A percentile compares a stretch with the other conserved stretches of the same genome.
These are phyloP conservation scores for Melieria crassipennis DNA, from an alignment of 2,888 invertebrate species.

Conservation along the genomic window DNA sequence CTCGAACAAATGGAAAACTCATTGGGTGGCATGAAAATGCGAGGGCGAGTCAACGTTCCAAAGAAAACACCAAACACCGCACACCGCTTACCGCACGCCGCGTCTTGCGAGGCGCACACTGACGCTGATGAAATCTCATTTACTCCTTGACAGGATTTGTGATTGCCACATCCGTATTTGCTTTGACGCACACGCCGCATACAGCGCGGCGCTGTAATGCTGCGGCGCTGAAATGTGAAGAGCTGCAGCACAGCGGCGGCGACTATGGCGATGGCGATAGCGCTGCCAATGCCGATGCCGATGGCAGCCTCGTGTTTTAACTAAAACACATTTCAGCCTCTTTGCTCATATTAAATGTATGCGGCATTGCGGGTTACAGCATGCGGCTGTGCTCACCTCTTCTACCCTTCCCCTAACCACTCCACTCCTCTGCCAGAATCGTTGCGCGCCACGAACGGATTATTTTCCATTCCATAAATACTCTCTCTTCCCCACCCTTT, in stretches of 20 bases:
- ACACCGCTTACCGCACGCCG: too few species aligned
- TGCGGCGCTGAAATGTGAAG: constrained; percentile 11
- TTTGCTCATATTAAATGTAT: background rate
- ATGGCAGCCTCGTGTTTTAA: constrained; percentile 8
- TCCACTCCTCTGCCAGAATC: too few species aligned
- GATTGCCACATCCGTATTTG: constrained; percentile 61
- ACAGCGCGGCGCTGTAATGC: background rate
- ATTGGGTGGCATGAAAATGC: constrained; percentile 28
- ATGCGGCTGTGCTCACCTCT: too few species aligned
- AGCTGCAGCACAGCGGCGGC: background rate
- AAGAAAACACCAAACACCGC: constrained; percentile 15
- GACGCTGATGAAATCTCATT: constrained; percentile 60
- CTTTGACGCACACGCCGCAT: constrained; percentile 27
- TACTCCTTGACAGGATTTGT: constrained; percentile 59
- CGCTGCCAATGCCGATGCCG: background rate
- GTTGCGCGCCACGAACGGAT: too few species aligned
- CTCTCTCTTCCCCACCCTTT: too few species aligned
- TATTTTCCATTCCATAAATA: too few species aligned
- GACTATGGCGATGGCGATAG: too few species aligned
- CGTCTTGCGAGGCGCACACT: constrained; percentile 7
- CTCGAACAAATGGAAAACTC: constrained; percentile 33
- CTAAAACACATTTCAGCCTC: constrained; percentile 24
- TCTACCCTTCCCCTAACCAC: too few species aligned
- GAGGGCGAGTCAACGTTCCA: constrained; percentile 4
- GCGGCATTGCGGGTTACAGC: too few species aligned